These are phyloP conservation scores for Drosophila melanosoma DNA, from an alignment of 2,888 invertebrate genomes.

Conservation along the genomic window DNA sequence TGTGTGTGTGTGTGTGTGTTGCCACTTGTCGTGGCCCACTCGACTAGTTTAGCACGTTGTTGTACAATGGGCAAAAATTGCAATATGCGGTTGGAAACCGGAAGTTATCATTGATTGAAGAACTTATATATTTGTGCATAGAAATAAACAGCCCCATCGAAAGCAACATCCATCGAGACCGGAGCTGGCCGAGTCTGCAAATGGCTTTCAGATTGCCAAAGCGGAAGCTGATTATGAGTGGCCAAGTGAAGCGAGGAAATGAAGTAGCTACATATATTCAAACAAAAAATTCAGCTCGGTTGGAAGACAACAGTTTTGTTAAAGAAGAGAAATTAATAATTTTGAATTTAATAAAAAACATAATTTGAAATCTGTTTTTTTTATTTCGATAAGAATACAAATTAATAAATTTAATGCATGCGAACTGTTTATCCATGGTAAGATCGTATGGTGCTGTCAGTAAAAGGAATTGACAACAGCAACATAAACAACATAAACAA, in stretches of 20 bases:
- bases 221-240: slow-evolving; percentile 63
- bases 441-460: slow-evolving; percentile 48
- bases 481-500: slow-evolving; percentile 19
- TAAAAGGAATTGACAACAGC: slow-evolving; percentile 49
- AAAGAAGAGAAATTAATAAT: neutral
- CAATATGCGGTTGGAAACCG: slow-evolving; percentile 69
- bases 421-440: slow-evolving; percentile 45
- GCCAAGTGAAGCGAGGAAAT: slow-evolving; percentile 59
- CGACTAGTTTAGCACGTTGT: slow-evolving; percentile 45
- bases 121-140: slow-evolving; percentile 53
- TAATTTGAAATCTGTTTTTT: neutral
- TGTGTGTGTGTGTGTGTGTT: slow-evolving; percentile 12
- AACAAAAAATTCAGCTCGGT: slow-evolving; percentile 13
- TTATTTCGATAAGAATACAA: neutral
- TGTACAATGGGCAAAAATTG: slow-evolving; percentile 67
- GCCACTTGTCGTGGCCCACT: slow-evolving; percentile 45
- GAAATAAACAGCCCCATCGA: slow-evolving; percentile 33
- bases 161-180: slow-evolving; percentile 14
- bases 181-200: slow-evolving; percentile 28
- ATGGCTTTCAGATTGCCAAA: slow-evolving; percentile 37
- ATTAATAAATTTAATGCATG: neutral
- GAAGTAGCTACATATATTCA: slow-evolving; percentile 38
- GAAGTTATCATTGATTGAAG: slow-evolving; percentile 64
- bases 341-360: no score
- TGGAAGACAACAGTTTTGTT: neutral